Evolutionary conservation across 2,888 invertebrate genomes (phyloP).

Genomic region (Chromoteleia sp.): DNA sequence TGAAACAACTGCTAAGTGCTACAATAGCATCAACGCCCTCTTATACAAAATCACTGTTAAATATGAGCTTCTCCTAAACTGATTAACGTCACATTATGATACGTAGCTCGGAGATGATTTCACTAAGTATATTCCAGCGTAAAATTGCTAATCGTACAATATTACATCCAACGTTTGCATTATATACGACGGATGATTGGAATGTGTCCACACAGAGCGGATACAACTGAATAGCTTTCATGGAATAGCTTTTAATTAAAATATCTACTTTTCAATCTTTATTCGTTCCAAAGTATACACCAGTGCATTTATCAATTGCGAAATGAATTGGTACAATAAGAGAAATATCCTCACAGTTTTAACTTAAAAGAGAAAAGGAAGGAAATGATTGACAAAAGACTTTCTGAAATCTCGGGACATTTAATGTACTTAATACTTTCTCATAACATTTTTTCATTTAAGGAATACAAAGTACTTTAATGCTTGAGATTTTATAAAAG

Average conservation of each 20-base stretch:
- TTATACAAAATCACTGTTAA: constrained; percentile 80
- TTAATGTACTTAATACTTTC: constrained; percentile 12
- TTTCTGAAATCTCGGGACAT: constrained; percentile 11
- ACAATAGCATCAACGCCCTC: constrained; percentile 78
- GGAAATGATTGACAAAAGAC: constrained; percentile 1
- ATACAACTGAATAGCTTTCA: background rate
- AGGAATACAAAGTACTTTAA: background rate
- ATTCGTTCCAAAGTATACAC: background rate
- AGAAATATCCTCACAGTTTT: background rate
- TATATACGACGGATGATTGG: background rate
- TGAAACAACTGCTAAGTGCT: constrained; percentile 77
- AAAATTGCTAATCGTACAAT: constrained; percentile 38
- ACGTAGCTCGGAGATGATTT: constrained; percentile 43
- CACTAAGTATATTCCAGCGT: constrained; percentile 23
- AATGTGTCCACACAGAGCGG: background rate
- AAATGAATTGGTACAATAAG: background rate
- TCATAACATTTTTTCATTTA: constrained; percentile 9
- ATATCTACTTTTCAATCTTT: background rate
- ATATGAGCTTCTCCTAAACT: constrained; percentile 74
- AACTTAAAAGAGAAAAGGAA: background rate
- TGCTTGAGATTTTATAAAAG: constrained; percentile 3
- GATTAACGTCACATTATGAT: constrained; percentile 73
- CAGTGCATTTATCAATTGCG: background rate
- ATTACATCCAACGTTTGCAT: constrained; percentile 20
- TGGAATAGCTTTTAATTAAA: background rate